These are phyloP conservation scores for Diadumene lineata DNA, from an alignment of 92 coral and sea anemone genomes.

Conservation along the genomic window DNA sequence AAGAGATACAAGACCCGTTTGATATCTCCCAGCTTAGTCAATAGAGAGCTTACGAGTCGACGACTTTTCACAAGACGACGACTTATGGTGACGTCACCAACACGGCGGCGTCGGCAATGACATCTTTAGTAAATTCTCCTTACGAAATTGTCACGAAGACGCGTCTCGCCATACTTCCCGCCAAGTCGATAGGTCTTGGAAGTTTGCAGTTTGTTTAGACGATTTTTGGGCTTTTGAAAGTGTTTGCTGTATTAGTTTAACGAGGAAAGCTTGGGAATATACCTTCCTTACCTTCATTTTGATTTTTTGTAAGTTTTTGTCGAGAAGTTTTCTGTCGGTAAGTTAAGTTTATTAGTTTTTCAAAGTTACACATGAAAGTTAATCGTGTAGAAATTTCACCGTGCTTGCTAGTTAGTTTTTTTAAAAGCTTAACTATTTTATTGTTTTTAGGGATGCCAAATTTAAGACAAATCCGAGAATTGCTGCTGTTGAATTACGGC, in stretches of 20 bases:
- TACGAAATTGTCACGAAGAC: background rate
- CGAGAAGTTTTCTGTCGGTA: background rate
- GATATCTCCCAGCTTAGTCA: too few species aligned
- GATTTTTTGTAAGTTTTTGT: too few species aligned
- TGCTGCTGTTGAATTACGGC: slow-evolving; percentile 5
- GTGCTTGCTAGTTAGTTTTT: background rate
- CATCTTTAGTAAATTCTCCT: background rate
- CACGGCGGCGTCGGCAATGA: background rate
- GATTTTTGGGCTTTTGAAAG: background rate
- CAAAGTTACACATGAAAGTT: background rate
- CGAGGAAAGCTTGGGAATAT: background rate
- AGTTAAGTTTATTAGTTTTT: background rate
- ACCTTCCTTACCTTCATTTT: background rate
- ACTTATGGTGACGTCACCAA: too few species aligned
- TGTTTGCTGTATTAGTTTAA: background rate
- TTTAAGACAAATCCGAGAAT: background rate
- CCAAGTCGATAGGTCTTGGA: background rate
- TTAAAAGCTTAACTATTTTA: background rate
- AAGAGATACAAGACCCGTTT: too few species aligned
- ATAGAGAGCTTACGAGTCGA: too few species aligned
- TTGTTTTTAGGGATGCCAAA: background rate
- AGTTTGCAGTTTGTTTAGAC: background rate
- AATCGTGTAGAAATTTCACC: background rate
- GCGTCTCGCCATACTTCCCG: background rate
- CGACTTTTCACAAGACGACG: too few species aligned